Base-by-base conservation (phyloP, 2,113 vertebrate species). In the Ageneiosus marmoratus region DNA sequence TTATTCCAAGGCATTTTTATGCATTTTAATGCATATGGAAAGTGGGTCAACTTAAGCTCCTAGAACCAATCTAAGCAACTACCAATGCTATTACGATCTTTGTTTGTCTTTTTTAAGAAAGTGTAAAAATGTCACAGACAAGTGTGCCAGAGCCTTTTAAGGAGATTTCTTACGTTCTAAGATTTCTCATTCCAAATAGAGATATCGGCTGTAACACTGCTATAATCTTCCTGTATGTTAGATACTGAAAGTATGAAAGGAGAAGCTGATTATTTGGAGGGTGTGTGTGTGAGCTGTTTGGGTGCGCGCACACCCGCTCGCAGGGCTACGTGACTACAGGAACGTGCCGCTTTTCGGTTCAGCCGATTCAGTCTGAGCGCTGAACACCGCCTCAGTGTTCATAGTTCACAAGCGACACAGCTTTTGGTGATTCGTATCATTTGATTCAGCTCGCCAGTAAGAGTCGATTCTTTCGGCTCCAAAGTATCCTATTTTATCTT, bases 321-420 rank as follows among this genome's bases (percentile, higher is more conserved):
- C 37, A 41, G 90, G 89, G 82, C 93, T 95, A 95, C 94, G 94
- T 95, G 94, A 95, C 94, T 53, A 79, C 80, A 84, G 85, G 91
- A 94, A 92, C 93, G 93, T 95, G 90, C 73, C 18, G 73, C 27
- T 76, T 51, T 76, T 37, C 83, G 6, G 83, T 70, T 2, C 20
- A 18, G 34, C 32, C 56, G 27, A n/a, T n/a, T n/a, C n/a, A n/a
- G 73, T 63, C 63, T 50, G 80, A n/a, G 56, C 48, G 27, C 29
- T 55, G 1, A 37, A 76, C n/a, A n/a, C n/a, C n/a, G n/a, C n/a
- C n/a, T n/a, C n/a, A n/a, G n/a, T n/a, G n/a, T n/a, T n/a, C n/a
- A n/a, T n/a, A n/a, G n/a, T n/a, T n/a, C n/a, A n/a, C n/a, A n/a
- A n/a, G n/a, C n/a, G n/a, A n/a, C n/a, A n/a, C n/a, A n/a, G n/a